Percentiles rank a stretch among this genome's conserved stretches.
Evolutionary conservation across 2,888 invertebrate genomes (phyloP).

Genomic region (Scaeva pyrastri): DNA sequence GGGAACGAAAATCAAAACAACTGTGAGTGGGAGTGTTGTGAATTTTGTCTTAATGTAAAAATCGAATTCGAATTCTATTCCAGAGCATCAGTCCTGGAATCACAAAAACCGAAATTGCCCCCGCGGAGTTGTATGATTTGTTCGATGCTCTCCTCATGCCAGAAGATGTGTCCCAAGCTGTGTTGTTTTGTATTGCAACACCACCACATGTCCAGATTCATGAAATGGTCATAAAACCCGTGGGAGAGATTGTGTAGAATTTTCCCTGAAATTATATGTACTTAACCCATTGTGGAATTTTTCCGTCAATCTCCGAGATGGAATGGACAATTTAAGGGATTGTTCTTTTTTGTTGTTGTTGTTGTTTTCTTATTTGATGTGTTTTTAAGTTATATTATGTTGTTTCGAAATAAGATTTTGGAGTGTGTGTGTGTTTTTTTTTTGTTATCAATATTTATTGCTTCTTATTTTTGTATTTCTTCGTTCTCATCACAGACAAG

Average conservation of each 20-base stretch:
- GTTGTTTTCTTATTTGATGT: background rate
- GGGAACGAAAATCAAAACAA: slow-evolving; percentile 81
- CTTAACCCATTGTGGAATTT: background rate
- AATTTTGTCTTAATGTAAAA: background rate
- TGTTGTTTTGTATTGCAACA: slow-evolving; percentile 80
- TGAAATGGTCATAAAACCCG: slow-evolving; percentile 58
- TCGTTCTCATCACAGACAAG: background rate
- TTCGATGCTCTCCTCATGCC: slow-evolving; percentile 74
- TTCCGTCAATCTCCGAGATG: background rate
- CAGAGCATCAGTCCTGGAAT: slow-evolving; percentile 81
- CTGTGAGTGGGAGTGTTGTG: slow-evolving; percentile 37
- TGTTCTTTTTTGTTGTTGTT: background rate
- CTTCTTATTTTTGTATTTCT: background rate
- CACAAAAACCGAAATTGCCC: slow-evolving; percentile 79
- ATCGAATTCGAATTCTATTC: background rate
- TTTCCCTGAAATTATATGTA: background rate
- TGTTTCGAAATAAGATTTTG: background rate
- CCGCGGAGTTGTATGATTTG: slow-evolving; percentile 65
- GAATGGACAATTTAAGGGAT: background rate
- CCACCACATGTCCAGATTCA: slow-evolving; percentile 79
- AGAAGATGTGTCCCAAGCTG: slow-evolving; percentile 80
- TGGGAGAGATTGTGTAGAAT: slow-evolving; percentile 50
- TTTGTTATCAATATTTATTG: background rate
- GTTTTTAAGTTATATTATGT: slow-evolving; percentile 4
- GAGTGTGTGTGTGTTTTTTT: no score